Evolutionary conservation across 2,888 invertebrate species (phyloP).

Genomic region (Tinea semifulvella): DNA sequence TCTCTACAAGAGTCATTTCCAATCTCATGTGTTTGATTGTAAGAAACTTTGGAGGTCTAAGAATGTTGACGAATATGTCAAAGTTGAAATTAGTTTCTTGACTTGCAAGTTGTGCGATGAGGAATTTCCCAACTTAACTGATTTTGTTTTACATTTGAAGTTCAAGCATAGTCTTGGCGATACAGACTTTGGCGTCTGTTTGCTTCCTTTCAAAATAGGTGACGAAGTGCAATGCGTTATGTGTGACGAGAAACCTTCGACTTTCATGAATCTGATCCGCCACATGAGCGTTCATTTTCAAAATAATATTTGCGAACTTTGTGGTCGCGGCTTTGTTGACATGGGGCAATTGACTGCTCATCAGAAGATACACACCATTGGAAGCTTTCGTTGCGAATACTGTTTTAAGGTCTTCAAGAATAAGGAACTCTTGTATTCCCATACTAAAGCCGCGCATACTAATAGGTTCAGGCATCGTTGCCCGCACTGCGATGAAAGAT

Average conservation of each 20-base stretch:
- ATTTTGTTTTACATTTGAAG: slow-evolving; percentile 38
- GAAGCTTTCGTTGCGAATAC: slow-evolving; percentile 28
- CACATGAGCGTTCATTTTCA: slow-evolving; percentile 56
- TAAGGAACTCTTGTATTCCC: slow-evolving; percentile 34
- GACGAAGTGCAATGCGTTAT: slow-evolving; percentile 33
- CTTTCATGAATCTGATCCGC: slow-evolving; percentile 43
- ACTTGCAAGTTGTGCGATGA: slow-evolving; percentile 41
- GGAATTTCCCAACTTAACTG: slow-evolving; percentile 26
- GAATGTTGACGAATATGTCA: slow-evolving; percentile 32
- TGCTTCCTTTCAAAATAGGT: slow-evolving; percentile 43
- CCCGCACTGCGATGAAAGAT: slow-evolving; percentile 44
- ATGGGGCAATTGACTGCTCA: slow-evolving; percentile 44
- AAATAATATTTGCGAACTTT: slow-evolving; percentile 52
- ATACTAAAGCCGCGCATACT: slow-evolving; percentile 47
- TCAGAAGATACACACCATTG: slow-evolving; percentile 34
- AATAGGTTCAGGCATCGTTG: slow-evolving; percentile 42
- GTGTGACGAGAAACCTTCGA: slow-evolving; percentile 37
- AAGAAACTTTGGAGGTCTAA: neutral
- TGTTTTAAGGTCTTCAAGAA: slow-evolving; percentile 34
- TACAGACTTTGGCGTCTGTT: slow-evolving; percentile 32
- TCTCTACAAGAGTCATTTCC: neutral
- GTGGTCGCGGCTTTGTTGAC: slow-evolving; percentile 43
- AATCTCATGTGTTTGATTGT: slow-evolving; percentile 5
- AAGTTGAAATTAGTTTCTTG: slow-evolving; percentile 44
- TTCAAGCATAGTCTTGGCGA: slow-evolving; percentile 37